These are phyloP conservation scores for Dasypus novemcinctus DNA, from an alignment of 2,113 vertebrate genomes.

Conservation along the genomic window DNA sequence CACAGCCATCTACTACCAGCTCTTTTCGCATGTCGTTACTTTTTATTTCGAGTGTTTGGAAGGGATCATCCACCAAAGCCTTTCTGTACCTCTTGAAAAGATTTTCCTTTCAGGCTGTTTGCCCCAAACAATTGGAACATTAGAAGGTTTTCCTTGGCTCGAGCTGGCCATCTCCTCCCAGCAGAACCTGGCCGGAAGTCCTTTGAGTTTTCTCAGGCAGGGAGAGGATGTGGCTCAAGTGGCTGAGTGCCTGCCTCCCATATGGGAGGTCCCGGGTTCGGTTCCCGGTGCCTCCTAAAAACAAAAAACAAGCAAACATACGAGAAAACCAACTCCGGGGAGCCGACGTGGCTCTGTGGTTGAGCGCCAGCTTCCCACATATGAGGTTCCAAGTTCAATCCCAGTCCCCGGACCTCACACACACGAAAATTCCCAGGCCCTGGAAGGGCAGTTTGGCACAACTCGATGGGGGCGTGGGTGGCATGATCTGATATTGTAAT, in stretches of 20 bases:
- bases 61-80: constrained; percentile 41
- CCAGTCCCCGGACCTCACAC: too few relatives aligned
- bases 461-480: fast-evolving
- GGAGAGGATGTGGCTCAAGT: too few relatives aligned
- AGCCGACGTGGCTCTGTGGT: too few relatives aligned
- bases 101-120: constrained; percentile 51
- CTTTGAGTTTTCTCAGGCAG: neutral
- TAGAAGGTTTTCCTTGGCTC: constrained; percentile 16
- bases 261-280: too few relatives aligned
- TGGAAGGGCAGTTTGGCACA: neutral
- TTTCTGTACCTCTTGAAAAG: constrained; percentile 50
- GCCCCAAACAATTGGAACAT: constrained; percentile 33
- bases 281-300: too few relatives aligned
- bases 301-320: too few relatives aligned
- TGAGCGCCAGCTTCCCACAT: too few relatives aligned
- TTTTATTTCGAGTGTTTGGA: constrained; percentile 47
- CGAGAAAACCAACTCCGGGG: too few relatives aligned
- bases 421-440: neutral
- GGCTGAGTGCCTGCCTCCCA: too few relatives aligned
- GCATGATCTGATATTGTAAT: neutral
- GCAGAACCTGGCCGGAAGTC: neutral
- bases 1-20: neutral
- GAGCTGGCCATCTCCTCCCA: neutral
- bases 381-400: too few relatives aligned
- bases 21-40: neutral